A percentile compares a stretch with the other conserved stretches of the same genome.
Conservation (phyloP, 2,888 invertebrate species). For the Polydrusus cervinus region DNA sequence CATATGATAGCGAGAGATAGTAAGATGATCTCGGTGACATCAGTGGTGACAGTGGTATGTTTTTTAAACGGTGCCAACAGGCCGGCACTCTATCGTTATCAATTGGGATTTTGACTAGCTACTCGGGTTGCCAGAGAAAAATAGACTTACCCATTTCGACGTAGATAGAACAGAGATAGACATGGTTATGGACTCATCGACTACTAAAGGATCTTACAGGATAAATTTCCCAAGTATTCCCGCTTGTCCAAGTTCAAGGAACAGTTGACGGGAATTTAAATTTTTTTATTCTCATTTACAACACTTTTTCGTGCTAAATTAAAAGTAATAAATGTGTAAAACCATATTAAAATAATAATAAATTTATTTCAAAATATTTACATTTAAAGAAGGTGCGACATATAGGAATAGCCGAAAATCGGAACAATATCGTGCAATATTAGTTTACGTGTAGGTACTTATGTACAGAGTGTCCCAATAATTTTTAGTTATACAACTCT, state of each 20-base stretch:
- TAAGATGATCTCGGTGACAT: neutral
- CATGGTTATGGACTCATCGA: too few species aligned
- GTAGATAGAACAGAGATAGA: too few species aligned
- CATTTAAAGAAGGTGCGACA: slow-evolving; percentile 19
- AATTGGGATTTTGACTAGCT: too few species aligned
- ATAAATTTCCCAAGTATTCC: too few species aligned
- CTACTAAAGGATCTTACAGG: too few species aligned
- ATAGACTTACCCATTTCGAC: too few species aligned
- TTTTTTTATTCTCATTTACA: neutral
- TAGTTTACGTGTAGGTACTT: neutral
- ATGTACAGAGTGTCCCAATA: neutral
- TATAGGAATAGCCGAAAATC: slow-evolving; percentile 18
- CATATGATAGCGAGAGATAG: neutral
- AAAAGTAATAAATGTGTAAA: too few species aligned
- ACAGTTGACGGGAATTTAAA: neutral
- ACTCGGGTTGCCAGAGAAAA: too few species aligned
- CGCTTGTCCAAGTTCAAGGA: neutral
- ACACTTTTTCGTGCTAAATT: too few species aligned
- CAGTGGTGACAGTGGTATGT: too few species aligned
- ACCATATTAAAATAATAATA: neutral
- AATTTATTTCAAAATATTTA: slow-evolving; percentile 14
- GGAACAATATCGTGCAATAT: neutral
- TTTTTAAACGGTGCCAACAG: neutral
- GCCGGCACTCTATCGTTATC: neutral
- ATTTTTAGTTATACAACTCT: too few species aligned